Percentiles rank a stretch among this genome's conserved stretches.
These are phyloP conservation scores for Phenganax marumi DNA, from an alignment of 92 coral and sea anemone species.

Conservation along the genomic window DNA sequence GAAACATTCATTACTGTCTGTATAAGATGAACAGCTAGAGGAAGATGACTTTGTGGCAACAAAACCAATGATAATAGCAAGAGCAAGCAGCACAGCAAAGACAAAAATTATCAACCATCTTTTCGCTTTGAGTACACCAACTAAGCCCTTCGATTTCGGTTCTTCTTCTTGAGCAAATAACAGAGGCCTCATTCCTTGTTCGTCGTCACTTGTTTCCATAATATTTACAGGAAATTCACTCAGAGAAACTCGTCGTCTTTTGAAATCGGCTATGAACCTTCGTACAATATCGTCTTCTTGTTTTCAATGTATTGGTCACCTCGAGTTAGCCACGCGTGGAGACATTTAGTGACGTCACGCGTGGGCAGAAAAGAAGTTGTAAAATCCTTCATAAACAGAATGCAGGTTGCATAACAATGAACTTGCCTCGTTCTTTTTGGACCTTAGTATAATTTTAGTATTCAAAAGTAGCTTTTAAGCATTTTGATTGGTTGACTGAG, in stretches of 20 bases:
- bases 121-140: conserved; percentile 13
- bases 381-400: neutral
- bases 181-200: conserved; percentile 4
- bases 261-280: neutral
- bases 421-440: neutral
- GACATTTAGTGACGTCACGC: neutral
- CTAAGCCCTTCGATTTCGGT: neutral
- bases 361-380: conserved; percentile 2
- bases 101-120: conserved; percentile 23
- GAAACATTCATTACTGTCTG: conserved; percentile 23
- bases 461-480: too few relatives aligned
- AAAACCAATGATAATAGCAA: neutral
- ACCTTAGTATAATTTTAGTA: too few relatives aligned
- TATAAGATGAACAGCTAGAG: neutral
- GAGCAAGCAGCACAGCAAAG: neutral
- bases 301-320: conserved; percentile 1
- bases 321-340: conserved; percentile 2
- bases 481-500: too few relatives aligned
- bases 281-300: neutral
- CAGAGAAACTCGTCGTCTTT: neutral
- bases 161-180: neutral
- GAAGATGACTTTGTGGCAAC: conserved; percentile 28
- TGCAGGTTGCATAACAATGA: neutral
- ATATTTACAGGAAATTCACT: too few relatives aligned
- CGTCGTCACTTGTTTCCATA: conserved; percentile 15